Percentiles rank a stretch among this genome's conserved stretches.
Conservation (phyloP, 2,797 vertebrate species). For the Danio aesculapii region DNA sequence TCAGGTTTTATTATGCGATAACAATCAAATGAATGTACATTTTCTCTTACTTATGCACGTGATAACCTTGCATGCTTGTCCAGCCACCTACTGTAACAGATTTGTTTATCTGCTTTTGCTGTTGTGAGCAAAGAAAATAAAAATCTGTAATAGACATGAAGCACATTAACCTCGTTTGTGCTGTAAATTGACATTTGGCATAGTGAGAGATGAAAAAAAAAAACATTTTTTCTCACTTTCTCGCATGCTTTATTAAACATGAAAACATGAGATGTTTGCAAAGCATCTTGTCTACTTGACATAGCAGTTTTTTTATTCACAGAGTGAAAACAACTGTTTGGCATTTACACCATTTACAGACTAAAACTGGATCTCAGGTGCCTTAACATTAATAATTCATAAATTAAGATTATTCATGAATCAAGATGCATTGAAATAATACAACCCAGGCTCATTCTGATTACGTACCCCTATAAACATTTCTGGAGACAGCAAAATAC, state of each 20-base stretch:
- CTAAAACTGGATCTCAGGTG: slow-evolving; percentile 51
- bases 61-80: slow-evolving; percentile 6
- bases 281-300: slow-evolving; percentile 58
- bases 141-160: slow-evolving; percentile 42
- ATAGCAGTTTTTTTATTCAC: slow-evolving; percentile 54
- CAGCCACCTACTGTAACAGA: not conserved
- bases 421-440: no score
- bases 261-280: slow-evolving; percentile 27
- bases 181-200: slow-evolving; percentile 19
- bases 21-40: no score
- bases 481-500: no score
- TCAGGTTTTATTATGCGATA: no score
- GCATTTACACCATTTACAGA: slow-evolving; percentile 22
- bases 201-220: slow-evolving; percentile 35
- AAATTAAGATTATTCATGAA: no score
- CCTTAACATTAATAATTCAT: not conserved
- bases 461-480: no score
- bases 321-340: slow-evolving; percentile 55
- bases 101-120: slow-evolving; percentile 16
- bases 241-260: slow-evolving; percentile 26
- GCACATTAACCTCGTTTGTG: slow-evolving; percentile 23
- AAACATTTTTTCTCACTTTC: not conserved
- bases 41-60: not conserved
- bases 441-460: no score
- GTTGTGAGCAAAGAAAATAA: slow-evolving; percentile 15